A percentile compares a stretch with the other conserved stretches of the same genome.
Evolutionary conservation across 1,140 invertebrate genomes (phyloP).

Genomic region (Cherax destructor): DNA sequence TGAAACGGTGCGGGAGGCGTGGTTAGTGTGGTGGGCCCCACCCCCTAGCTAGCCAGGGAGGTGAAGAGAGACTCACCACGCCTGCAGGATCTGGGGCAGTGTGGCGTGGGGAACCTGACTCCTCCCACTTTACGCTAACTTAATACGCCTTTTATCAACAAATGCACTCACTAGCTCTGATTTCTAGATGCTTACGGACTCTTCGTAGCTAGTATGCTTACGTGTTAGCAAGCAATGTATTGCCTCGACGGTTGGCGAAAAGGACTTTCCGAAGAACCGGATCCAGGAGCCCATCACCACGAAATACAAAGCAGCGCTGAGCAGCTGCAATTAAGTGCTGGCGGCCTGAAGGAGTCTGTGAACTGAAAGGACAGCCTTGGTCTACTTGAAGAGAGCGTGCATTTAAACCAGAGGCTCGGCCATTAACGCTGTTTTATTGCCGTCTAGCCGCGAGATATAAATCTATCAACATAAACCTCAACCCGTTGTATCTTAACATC

Average conservation of each 20-base stretch:
- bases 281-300: too few species aligned
- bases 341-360: background rate
- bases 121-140: background rate
- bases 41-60: background rate
- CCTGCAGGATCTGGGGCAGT: slow-evolving; percentile 35
- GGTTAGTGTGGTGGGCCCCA: background rate
- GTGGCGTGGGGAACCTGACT: slow-evolving; percentile 4
- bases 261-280: too few species aligned
- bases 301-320: background rate
- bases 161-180: background rate
- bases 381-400: slow-evolving; percentile 27
- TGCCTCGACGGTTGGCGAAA: too few species aligned
- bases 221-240: too few species aligned
- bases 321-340: background rate
- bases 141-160: background rate
- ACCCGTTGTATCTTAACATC: background rate
- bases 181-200: too few species aligned
- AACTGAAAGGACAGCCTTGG: slow-evolving; percentile 46
- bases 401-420: slow-evolving; percentile 4
- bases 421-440: slow-evolving; percentile 1
- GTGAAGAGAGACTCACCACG: slow-evolving; percentile 2
- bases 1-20: background rate
- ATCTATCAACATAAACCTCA: background rate
- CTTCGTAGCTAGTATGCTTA: too few species aligned
- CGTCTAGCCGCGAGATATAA: background rate